Base-by-base conservation (phyloP, 1,140 invertebrate species). In the Spodoptera frugiperda region DNA sequence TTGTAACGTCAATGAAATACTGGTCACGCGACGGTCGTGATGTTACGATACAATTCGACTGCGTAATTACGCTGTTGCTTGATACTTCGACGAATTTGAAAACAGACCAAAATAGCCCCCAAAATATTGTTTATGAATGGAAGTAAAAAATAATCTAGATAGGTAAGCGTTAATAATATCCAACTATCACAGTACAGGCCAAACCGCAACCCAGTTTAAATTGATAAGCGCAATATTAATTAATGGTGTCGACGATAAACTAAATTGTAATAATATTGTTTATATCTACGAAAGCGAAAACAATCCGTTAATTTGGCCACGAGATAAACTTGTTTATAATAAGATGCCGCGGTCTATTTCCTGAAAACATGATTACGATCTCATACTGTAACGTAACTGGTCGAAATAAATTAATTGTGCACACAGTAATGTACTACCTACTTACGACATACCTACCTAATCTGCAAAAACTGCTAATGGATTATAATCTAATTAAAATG, bases 181-280 rank as follows among this genome's bases (percentile, higher is more conserved):
- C 39, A 59, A 73, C 44, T 73, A 61, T 73, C 54, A 33, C 71
- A 73, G 46, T 44, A 33, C 71, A 73, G 46, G 19, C 54, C 46
- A 21, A 70, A 65, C 77, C 74, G 72, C 82, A 85, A 90, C 84
- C 86, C 79, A 89, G 63, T 86, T 89, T 83, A 75, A 21, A 49
- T 53, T 80, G 89, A 89, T 91, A 88, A 88, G 71, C 54, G 46
- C 82, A 83, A 86, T 88, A 82, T 82, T 89, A 89, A 87, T 88
- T 82, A 90, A 89, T 87, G 81, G 82, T 88, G 85, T 84, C 85
- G 83, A 75, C 57, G 87, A 89, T 89, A 89, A 89, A 77, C 61
- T 80, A 55, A 59, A 78, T 78, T 81, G 81, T 83, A 84, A 78
- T 72, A 59, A 72, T 81, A 85, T 83, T 82, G 77, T 82, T 88